Base-by-base conservation (phyloP, 1,140 invertebrate species). In the Hormaphis cornu region DNA sequence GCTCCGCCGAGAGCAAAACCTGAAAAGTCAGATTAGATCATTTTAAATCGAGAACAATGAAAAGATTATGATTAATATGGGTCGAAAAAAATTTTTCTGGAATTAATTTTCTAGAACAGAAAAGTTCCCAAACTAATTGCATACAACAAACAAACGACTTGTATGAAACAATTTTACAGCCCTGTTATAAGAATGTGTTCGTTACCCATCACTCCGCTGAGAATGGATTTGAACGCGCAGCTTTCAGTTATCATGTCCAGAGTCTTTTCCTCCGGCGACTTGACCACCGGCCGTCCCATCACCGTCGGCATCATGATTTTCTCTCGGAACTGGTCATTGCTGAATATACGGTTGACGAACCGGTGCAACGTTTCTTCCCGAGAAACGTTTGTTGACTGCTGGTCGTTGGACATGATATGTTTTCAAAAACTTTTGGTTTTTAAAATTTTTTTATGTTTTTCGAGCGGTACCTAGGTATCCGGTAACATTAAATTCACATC, bases 1-100 rank as follows among this genome's bases (percentile, higher is more conserved):
- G 88, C 94, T 66, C 87, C 91, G 71, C 96, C 96, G 63, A 98
- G 80, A 61, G 89, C 95, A 82, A 92, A 96, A 54, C 96, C 95
- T 91, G 74, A 70, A 81, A 79, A 73, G 61, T 63, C 71, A 73
- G 50, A 69, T 44, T 40, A 0, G 1, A 22, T 18, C 24, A 22
- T 9, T 3, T 3, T 44, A 18, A 44, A 44, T 44, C 16, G 16
- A 3, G 4, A 33, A 33, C 30, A 33, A 6, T 33, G 4, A n/a
- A n/a, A n/a, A n/a, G n/a, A n/a, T n/a, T n/a, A n/a, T n/a, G n/a
- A n/a, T n/a, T n/a, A n/a, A n/a, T n/a, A n/a, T n/a, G n/a, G n/a
- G n/a, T n/a, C n/a, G n/a, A n/a, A n/a, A n/a, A n/a, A n/a, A n/a
- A n/a, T n/a, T n/a, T n/a, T n/a, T n/a, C n/a, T n/a, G n/a, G n/a